phyloP scores from a whole-genome alignment of 2,888 invertebrate species.

The Coenonympha arcania region DNA sequence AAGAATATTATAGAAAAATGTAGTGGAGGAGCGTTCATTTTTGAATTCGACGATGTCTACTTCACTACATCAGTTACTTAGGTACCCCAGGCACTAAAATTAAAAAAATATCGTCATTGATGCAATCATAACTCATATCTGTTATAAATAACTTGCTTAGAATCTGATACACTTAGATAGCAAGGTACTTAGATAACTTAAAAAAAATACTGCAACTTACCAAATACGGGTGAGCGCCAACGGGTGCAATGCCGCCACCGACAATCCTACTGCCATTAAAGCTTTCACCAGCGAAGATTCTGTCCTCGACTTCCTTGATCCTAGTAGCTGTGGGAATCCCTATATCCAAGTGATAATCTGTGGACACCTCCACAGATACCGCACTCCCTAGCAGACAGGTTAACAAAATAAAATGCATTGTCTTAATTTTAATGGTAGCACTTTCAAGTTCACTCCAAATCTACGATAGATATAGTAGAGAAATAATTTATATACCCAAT shows the following conservation, averaged over 20 bases:
- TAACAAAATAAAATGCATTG: conserved; percentile 15
- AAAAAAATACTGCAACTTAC: too few relatives aligned
- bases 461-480: not conserved
- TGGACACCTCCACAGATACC: conserved; percentile 30
- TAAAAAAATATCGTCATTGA: too few relatives aligned
- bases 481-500: conserved; percentile 10
- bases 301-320: conserved; percentile 43
- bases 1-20: too few relatives aligned
- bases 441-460: not conserved
- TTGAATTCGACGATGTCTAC: too few relatives aligned
- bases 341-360: conserved; percentile 41
- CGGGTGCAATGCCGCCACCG: conserved; percentile 41
- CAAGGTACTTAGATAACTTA: too few relatives aligned
- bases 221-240: conserved; percentile 39
- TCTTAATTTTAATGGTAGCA: too few relatives aligned
- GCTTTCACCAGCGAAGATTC: conserved; percentile 8
- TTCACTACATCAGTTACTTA: too few relatives aligned
- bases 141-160: too few relatives aligned
- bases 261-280: conserved; percentile 36
- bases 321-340: conserved; percentile 48
- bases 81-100: too few relatives aligned
- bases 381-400: conserved; percentile 27
- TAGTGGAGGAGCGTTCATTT: too few relatives aligned
- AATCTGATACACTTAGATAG: too few relatives aligned
- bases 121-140: too few relatives aligned